These are phyloP conservation scores for Synergus umbraculus DNA, from an alignment of 2,888 invertebrate species.

Conservation along the genomic window DNA sequence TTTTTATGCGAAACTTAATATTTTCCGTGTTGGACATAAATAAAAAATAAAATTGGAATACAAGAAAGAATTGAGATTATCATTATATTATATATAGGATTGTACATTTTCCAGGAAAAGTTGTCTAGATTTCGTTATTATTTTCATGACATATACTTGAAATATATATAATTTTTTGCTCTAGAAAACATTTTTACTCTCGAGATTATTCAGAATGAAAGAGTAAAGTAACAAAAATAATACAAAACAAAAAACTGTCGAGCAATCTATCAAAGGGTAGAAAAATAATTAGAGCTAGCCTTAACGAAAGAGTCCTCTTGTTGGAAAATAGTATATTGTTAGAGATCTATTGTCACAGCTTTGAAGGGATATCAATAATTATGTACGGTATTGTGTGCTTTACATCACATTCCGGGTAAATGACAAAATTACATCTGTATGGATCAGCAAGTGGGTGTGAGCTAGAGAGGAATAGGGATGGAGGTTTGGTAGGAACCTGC, in stretches of 20 bases:
- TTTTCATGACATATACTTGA: no score
- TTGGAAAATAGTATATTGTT: constrained; percentile 21
- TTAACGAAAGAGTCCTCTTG: constrained; percentile 33
- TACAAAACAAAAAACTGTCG: constrained; percentile 24
- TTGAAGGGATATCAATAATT: constrained; percentile 20
- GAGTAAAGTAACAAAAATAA: no score
- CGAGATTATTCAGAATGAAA: no score
- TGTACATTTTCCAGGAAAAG: no score
- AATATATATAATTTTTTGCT: not conserved
- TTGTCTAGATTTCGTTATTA: no score
- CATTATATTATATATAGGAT: no score
- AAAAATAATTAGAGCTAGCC: constrained; percentile 48
- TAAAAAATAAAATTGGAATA: no score
- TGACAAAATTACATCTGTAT: constrained; percentile 17
- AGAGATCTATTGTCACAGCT: constrained; percentile 11
- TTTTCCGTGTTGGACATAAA: no score
- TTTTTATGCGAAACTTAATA: no score
- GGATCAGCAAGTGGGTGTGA: not conserved
- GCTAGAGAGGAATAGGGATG: not conserved
- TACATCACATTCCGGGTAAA: constrained; percentile 26
- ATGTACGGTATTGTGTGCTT: constrained; percentile 28
- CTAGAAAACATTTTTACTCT: constrained; percentile 29
- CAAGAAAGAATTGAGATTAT: no score
- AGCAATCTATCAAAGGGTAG: constrained; percentile 59
- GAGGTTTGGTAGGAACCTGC: constrained; percentile 17